Percentiles rank a stretch among this genome's conserved stretches.
Conservation (phyloP, 2,888 invertebrate genomes). For the Eledona agricola region DNA sequence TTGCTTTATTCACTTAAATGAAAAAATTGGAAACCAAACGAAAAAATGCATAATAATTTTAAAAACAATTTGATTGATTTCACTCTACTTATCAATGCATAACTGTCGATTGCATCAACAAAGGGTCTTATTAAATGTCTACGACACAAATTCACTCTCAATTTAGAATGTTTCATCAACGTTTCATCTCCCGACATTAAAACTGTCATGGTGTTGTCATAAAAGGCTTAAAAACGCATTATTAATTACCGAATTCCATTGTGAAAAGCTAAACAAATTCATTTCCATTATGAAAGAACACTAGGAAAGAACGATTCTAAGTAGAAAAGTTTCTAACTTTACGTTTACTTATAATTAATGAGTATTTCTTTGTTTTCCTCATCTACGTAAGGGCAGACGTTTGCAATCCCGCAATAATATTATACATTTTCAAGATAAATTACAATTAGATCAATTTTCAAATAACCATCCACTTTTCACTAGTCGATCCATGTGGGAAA, state of each 20-base stretch:
- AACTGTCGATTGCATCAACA: too few species aligned
- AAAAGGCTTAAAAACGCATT: constrained; percentile 31
- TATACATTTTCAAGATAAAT: too few species aligned
- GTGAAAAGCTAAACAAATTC: constrained; percentile 34
- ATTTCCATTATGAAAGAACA: constrained; percentile 8
- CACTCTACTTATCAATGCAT: too few species aligned
- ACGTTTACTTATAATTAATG: constrained; percentile 24
- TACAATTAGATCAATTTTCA: too few species aligned
- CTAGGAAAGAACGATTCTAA: constrained; percentile 11
- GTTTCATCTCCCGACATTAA: constrained; percentile 36
- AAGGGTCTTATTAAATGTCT: constrained; percentile 31
- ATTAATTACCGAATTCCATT: constrained; percentile 37
- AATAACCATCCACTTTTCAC: too few species aligned
- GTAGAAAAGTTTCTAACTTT: constrained; percentile 11
- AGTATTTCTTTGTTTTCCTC: constrained; percentile 11
- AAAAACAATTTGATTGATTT: constrained; percentile 7
- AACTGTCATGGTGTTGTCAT: constrained; percentile 33
- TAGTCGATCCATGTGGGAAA: too few species aligned
- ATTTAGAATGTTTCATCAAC: constrained; percentile 35
- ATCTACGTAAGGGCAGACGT: too few species aligned
- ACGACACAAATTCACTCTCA: constrained; percentile 21
- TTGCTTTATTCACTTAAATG: constrained; percentile 11
- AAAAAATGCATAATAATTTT: too few species aligned
- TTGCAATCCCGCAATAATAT: too few species aligned
- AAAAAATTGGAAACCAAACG: constrained; percentile 5